Evolutionary conservation across 1,140 invertebrate species (phyloP), one percentile per base, ranked within the genome.

Genomic region (Eriocheir sinensis): DNA sequence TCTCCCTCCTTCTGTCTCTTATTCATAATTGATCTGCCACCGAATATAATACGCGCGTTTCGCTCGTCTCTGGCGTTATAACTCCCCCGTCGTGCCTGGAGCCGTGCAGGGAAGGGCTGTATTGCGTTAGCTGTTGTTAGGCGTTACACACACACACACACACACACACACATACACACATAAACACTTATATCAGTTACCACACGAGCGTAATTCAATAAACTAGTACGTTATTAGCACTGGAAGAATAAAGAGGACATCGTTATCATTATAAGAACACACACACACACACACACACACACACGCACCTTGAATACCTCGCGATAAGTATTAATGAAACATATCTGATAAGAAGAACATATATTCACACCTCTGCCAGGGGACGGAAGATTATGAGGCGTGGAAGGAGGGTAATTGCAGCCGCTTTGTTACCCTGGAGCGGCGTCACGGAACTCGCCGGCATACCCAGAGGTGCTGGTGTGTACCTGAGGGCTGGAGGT

Each of bases 231-330:
- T n/a, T n/a, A n/a, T n/a, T n/a, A n/a, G n/a, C n/a, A n/a, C n/a
- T n/a, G n/a, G n/a, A n/a, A n/a, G n/a, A n/a, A n/a, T n/a, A n/a
- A n/a, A n/a, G n/a, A n/a, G n/a, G n/a, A n/a, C n/a, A n/a, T n/a
- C n/a, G n/a, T n/a, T n/a, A n/a, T n/a, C n/a, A n/a, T n/a, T n/a
- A 72, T n/a, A 72, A 21, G n/a, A 21, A n/a, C 60, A n/a, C 4
- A 72, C 60, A 72, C 60, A 72, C 53, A 72, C 53, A 32, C 81
- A 85, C 81, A 85, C 81, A 85, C 81, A 85, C 81, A 32, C 81
- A 85, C 81, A 32, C 81, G 32, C 81, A 85, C 81, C 4, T n/a
- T n/a, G n/a, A n/a, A n/a, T n/a, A n/a, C n/a, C n/a, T n/a, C n/a
- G n/a, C n/a, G n/a, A n/a, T n/a, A n/a, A n/a, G n/a, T n/a, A n/a